phyloP scores from a whole-genome alignment of 2,113 vertebrate species.

The Dryoscopus gambensis region DNA sequence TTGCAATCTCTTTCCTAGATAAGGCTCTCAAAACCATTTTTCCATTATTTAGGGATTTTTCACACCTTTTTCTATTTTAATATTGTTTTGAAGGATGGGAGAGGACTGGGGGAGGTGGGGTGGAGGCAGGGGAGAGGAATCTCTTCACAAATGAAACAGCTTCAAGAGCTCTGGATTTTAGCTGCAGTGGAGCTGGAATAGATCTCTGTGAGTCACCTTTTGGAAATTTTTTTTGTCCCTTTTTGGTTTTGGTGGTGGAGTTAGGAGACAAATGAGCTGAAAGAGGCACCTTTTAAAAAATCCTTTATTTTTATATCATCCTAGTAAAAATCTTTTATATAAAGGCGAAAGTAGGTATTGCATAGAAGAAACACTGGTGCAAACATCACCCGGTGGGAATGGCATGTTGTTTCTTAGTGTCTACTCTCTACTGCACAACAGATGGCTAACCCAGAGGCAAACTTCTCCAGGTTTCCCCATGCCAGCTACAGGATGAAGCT shows the following conservation, averaged over 20 bases:
- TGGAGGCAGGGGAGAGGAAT: not conserved
- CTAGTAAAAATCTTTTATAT: conserved; percentile 82
- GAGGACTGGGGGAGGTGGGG: not conserved
- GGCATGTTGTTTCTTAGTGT: conserved; percentile 63
- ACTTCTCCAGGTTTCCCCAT: conserved; percentile 45
- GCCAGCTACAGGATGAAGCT: conserved; percentile 30
- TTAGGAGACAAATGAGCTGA: conserved; percentile 21
- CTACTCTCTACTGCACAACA: conserved; percentile 58
- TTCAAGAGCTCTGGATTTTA: not conserved
- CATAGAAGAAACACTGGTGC: conserved; percentile 79
- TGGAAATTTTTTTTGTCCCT: not conserved
- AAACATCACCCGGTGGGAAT: conserved; percentile 73
- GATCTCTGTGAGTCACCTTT: not conserved
- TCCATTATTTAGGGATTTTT: not conserved
- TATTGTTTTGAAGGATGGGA: not conserved
- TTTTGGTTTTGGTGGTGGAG: not conserved
- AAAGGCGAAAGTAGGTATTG: conserved; percentile 80
- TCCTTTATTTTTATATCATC: conserved; percentile 80
- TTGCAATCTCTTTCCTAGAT: not conserved
- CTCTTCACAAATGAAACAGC: not conserved
- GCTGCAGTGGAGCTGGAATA: not conserved
- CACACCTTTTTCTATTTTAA: not conserved
- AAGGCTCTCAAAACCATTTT: not conserved
- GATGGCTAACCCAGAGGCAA: conserved; percentile 52
- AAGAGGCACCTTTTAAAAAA: conserved; percentile 60